Percentiles rank a stretch among this genome's conserved stretches.
phyloP scores from a whole-genome alignment of 2,888 invertebrate species.

The Bombylius discolor region DNA sequence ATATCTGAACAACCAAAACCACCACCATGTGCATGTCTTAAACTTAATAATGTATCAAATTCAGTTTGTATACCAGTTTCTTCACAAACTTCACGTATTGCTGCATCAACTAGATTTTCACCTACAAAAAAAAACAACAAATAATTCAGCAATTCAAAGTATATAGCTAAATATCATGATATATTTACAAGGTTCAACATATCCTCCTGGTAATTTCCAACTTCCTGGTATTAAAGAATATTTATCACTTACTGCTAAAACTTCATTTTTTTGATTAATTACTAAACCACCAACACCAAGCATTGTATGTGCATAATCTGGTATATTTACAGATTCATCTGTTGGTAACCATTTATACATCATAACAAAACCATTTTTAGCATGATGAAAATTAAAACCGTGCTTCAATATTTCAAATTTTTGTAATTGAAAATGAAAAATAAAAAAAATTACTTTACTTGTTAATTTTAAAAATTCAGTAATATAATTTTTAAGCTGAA shows the following conservation, averaged over 20 bases:
- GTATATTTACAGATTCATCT: constrained; percentile 48
- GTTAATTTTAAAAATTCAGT: background rate
- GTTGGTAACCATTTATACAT: constrained; percentile 70
- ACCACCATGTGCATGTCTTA: constrained; percentile 64
- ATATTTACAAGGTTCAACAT: constrained; percentile 63
- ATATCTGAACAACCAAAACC: constrained; percentile 77
- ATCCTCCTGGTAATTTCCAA: constrained; percentile 91
- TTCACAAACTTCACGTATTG: constrained; percentile 73
- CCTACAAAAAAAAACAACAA: constrained; percentile 38
- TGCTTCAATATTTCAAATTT: constrained; percentile 35
- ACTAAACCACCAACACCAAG: constrained; percentile 79
- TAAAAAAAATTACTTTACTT: background rate
- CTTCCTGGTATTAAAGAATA: constrained; percentile 34
- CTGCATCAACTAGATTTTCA: constrained; percentile 72
- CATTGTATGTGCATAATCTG: constrained; percentile 67
- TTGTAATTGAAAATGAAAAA: background rate
- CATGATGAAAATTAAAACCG: constrained; percentile 81
- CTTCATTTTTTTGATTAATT: constrained; percentile 58
- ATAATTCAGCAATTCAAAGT: background rate
- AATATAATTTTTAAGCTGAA: background rate
- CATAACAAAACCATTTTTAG: constrained; percentile 62
- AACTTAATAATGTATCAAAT: constrained; percentile 61
- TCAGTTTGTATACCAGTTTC: constrained; percentile 73
- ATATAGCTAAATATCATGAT: background rate
- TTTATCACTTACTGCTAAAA: constrained; percentile 71